Conservation (phyloP, 2,888 invertebrate species). For the Himalopsyche kuldschensis region DNA sequence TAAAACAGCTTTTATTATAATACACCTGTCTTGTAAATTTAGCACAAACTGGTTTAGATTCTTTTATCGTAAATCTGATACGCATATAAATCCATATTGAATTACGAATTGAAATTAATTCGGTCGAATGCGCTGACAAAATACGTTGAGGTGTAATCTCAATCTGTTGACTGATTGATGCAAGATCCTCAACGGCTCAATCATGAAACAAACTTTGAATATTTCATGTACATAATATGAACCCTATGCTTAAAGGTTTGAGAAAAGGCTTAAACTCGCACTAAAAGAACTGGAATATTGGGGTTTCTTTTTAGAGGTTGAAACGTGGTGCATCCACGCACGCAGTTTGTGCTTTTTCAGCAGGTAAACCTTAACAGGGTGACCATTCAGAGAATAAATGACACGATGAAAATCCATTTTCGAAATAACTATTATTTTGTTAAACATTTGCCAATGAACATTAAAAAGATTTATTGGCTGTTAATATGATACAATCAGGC, state of each 20-base stretch:
- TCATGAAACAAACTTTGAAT: neutral
- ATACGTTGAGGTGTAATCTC: slow-evolving; percentile 3
- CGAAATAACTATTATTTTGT: too few relatives aligned
- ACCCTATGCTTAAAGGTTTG: neutral
- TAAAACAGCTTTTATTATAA: neutral
- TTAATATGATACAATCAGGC: too few relatives aligned
- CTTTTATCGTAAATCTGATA: neutral
- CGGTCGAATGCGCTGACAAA: slow-evolving; percentile 2
- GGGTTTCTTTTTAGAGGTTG: neutral
- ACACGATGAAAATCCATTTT: too few relatives aligned
- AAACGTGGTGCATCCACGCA: neutral
- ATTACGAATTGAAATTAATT: slow-evolving; percentile 7
- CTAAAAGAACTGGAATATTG: neutral
- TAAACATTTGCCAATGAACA: too few relatives aligned
- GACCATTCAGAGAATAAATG: neutral
- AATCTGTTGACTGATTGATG: slow-evolving; percentile 11
- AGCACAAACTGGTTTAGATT: slow-evolving; percentile 7
- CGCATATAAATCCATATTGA: neutral
- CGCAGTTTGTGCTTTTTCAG: neutral
- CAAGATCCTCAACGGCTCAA: slow-evolving; percentile 24
- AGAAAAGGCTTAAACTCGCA: neutral
- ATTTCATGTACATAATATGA: neutral
- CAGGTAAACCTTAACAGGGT: neutral
- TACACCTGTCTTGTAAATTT: slow-evolving; percentile 5
- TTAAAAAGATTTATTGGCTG: too few relatives aligned